Evolutionary conservation across 2,888 invertebrate species (phyloP).

Genomic region (Hypomecis atomaria): DNA sequence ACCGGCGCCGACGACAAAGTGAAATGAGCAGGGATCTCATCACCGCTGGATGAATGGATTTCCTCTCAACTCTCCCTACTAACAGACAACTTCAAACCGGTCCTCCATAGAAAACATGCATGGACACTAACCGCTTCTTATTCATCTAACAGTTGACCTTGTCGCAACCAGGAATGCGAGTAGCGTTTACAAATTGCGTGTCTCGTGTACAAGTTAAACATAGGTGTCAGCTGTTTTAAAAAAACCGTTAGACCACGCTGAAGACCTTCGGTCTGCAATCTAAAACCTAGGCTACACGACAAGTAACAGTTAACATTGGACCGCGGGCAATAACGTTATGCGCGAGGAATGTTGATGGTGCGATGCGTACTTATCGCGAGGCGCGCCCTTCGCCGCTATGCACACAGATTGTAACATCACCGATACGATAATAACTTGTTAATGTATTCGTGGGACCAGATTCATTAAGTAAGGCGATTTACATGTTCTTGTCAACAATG

Average conservation of each 20-base stretch:
- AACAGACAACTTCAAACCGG: too few species aligned
- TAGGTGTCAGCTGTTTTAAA: background rate
- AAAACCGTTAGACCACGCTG: slow-evolving; percentile 1
- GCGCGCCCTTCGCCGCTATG: slow-evolving; percentile 50
- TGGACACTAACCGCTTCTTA: background rate
- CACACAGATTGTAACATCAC: slow-evolving; percentile 40
- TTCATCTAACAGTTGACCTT: background rate
- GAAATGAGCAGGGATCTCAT: background rate
- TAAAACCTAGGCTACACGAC: background rate
- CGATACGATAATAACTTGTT: slow-evolving; percentile 47
- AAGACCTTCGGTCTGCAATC: background rate
- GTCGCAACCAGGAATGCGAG: background rate
- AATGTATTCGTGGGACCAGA: slow-evolving; percentile 42
- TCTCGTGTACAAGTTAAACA: background rate
- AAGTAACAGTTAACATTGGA: slow-evolving; percentile 40
- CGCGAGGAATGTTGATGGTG: slow-evolving; percentile 66
- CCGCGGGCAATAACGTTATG: slow-evolving; percentile 55
- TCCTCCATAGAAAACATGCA: too few species aligned
- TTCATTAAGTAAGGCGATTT: slow-evolving; percentile 40
- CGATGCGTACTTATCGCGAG: slow-evolving; percentile 55
- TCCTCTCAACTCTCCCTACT: background rate
- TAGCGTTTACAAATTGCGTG: background rate
- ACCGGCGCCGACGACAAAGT: background rate
- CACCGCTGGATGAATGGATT: background rate
- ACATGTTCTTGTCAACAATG: slow-evolving; percentile 39